Conservation (phyloP, 1,140 invertebrate species). For the Chironomus tepperi region DNA sequence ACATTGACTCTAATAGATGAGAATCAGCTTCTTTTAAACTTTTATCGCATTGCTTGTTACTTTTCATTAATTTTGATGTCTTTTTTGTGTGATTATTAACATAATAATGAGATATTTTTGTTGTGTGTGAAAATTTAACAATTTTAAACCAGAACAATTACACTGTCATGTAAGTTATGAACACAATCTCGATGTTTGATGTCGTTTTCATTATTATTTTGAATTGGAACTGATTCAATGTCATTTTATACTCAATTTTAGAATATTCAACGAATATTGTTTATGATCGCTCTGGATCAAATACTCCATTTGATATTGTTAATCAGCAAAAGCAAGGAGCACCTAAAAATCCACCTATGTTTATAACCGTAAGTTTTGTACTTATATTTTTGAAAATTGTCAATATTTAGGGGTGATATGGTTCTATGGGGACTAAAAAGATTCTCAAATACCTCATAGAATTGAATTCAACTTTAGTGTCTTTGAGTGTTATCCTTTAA, state of each 20-base stretch:
- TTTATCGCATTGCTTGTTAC: neutral
- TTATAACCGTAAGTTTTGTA: constrained; percentile 53
- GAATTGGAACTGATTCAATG: neutral
- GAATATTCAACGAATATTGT: constrained; percentile 15
- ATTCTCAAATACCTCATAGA: no score
- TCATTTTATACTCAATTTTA: neutral
- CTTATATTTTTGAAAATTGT: constrained; percentile 11
- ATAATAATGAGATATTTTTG: neutral
- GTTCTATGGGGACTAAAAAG: no score
- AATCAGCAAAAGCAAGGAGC: constrained; percentile 33
- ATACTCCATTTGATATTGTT: neutral
- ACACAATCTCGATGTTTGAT: no score
- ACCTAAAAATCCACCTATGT: constrained; percentile 52
- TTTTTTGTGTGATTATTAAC: neutral
- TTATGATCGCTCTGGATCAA: constrained; percentile 20
- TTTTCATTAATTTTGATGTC: neutral
- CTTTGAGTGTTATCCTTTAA: no score
- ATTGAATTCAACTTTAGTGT: no score
- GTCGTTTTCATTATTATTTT: no score
- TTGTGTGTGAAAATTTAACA: neutral
- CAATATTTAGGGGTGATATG: no score
- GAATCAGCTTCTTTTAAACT: neutral
- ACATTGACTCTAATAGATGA: neutral
- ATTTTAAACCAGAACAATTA: no score
- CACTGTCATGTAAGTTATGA: no score